Base-by-base conservation (phyloP, 2,797 vertebrate species). In the Molothrus ater region DNA sequence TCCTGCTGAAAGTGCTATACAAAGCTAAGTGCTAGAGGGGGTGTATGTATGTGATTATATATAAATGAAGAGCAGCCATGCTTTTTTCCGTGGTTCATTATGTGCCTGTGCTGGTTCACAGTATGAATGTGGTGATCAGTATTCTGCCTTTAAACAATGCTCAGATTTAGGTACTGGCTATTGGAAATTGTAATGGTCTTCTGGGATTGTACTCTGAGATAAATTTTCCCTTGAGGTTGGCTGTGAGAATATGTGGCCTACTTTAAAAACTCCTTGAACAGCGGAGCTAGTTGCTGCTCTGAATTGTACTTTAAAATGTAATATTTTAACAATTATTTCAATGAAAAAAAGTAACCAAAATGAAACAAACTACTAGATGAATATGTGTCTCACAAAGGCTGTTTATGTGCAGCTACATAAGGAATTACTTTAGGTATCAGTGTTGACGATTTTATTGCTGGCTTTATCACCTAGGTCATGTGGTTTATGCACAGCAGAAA, bases 1-100 rank as follows among this genome's bases (percentile, higher is more conserved):
- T 96, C 76, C 91, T 96, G 82, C 76, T 57, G 76, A 51, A 91
- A 92, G 81, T 65, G 59, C 86, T 93, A 25, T 26, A 32, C 75
- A 91, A 45, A 94, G 48, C 71, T 81, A 43, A 51, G 42, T 92
- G 80, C 82, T 86, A 21, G 63, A 86, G 76, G 80, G 75, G 57
- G 3, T 71, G 50, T 65, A 61, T 47, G 19, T 88, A 17, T 57
- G 42, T 65, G 50, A 76, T 90, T 80, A 47, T 32, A 63, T 56
- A 72, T 21, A 51, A 80, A 88, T 60, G 45, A 74, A 40, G 74
- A 45, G 36, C 65, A 70, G 34, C n/a, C 3, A 0, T 78, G 25
- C 17, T 42, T 74, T 76, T 50, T 53, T 93, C 66, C 14, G 4
- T 1, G 11, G 43, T 73, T 79, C 66, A 82, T 73, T 28, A 17